A percentile compares a stretch with the other conserved stretches of the same genome.
Evolutionary conservation across 2,888 invertebrate genomes (phyloP).

Genomic region (Icerya purchasi): DNA sequence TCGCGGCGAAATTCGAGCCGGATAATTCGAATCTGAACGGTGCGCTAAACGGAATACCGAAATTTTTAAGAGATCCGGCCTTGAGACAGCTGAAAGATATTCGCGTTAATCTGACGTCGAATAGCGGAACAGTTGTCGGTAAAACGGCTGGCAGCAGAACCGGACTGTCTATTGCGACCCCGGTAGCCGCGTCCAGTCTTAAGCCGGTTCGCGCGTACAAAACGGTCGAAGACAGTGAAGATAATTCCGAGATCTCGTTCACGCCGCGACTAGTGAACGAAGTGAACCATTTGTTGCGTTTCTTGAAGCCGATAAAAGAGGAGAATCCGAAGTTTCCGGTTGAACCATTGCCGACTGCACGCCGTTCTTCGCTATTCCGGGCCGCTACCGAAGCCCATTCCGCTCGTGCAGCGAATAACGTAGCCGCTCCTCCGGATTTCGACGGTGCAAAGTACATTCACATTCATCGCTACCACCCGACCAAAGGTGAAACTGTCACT

Average conservation of each 20-base stretch:
- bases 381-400: neutral
- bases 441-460: constrained; percentile 10
- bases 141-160: neutral
- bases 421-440: neutral
- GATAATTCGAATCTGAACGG: neutral
- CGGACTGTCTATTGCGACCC: neutral
- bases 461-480: constrained; percentile 8
- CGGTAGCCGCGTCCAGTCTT: too few relatives aligned
- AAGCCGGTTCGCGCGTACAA: too few relatives aligned
- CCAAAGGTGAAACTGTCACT: neutral
- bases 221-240: constrained; percentile 3
- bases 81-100: neutral
- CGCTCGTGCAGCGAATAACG: neutral
- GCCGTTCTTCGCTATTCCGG: too few relatives aligned
- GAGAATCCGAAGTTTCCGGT: neutral
- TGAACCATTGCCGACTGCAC: neutral
- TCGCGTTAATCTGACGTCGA: neutral
- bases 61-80: neutral
- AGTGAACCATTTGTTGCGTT: constrained; percentile 12
- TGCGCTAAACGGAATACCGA: neutral
- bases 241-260: constrained; percentile 1
- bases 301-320: constrained; percentile 8
- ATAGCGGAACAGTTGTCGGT: neutral
- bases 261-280: constrained; percentile 7
- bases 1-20: neutral